Evolutionary conservation across 2,113 vertebrate genomes (phyloP).

Genomic region (Xiphophorus hellerii): DNA sequence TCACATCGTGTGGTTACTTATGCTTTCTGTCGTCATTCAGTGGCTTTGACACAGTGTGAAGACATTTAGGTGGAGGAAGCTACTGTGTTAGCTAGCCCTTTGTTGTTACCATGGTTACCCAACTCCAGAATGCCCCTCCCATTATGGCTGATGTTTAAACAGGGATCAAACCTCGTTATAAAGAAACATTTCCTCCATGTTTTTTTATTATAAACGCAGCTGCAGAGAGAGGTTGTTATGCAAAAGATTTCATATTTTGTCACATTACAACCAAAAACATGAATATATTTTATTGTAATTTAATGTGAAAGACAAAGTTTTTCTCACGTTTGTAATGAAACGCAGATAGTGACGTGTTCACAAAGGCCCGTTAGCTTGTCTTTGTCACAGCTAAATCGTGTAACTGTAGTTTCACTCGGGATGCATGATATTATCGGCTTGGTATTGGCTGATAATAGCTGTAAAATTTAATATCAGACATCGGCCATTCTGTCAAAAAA

Average conservation of each 20-base stretch:
- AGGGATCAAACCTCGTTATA: conserved; percentile 31
- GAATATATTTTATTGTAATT: no score
- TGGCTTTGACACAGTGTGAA: background rate
- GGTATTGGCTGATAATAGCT: no score
- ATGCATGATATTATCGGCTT: no score
- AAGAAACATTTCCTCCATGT: conserved; percentile 37
- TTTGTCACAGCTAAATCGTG: background rate
- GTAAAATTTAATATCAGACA: no score
- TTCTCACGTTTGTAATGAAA: no score
- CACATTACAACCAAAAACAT: no score
- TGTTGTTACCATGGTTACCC: conserved; percentile 68
- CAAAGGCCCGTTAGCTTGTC: background rate
- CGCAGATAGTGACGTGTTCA: no score
- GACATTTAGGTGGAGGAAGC: conserved; percentile 6
- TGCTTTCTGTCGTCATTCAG: background rate
- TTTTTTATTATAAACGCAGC: conserved; percentile 29
- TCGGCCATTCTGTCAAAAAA: no score
- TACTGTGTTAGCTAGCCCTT: conserved; percentile 56
- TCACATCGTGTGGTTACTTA: background rate
- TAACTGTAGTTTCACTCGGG: background rate
- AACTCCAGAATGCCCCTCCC: conserved; percentile 24
- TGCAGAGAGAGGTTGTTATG: background rate
- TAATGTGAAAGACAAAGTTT: no score
- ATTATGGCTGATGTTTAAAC: conserved; percentile 37
- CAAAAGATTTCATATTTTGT: no score